A percentile compares a stretch with the other conserved stretches of the same genome.
Conservation (phyloP, 2,113 vertebrate genomes). For the Geococcyx californianus region DNA sequence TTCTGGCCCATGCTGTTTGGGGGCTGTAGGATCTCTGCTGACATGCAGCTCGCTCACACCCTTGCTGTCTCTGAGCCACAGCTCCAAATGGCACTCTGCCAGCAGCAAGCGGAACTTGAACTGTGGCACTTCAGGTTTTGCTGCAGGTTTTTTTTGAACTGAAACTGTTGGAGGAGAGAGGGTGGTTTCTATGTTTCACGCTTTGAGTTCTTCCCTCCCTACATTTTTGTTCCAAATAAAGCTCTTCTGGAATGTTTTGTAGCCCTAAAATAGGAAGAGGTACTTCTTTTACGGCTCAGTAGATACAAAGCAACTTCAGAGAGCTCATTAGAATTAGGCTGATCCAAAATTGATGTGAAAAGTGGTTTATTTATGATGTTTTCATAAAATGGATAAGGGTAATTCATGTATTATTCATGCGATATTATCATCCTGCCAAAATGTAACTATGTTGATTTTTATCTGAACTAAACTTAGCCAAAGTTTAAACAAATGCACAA, state of each 20-base stretch:
- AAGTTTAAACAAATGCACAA: neutral
- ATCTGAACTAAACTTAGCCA: neutral
- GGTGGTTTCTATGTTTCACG: conserved; percentile 3
- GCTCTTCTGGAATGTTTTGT: conserved; percentile 37
- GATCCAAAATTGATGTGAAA: neutral
- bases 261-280: conserved; percentile 33
- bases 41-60: accelerated
- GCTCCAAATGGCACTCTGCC: neutral
- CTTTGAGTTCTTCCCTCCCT: conserved; percentile 49
- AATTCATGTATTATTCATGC: neutral
- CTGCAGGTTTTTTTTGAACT: conserved; percentile 53
- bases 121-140: conserved; percentile 60
- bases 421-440: neutral
- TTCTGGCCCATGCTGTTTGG: neutral
- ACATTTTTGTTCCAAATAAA: conserved; percentile 18
- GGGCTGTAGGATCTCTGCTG: neutral
- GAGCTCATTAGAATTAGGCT: neutral
- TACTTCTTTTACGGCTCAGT: conserved; percentile 8
- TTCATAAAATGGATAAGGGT: neutral
- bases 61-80: neutral
- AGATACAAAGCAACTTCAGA: neutral
- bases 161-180: conserved; percentile 36
- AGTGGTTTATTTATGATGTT: neutral
- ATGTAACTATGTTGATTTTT: neutral
- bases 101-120: conserved; percentile 44